Evolutionary conservation across 2,888 invertebrate genomes (phyloP), one percentile per base, ranked within the genome.

Genomic region (Harmothoe impar): DNA sequence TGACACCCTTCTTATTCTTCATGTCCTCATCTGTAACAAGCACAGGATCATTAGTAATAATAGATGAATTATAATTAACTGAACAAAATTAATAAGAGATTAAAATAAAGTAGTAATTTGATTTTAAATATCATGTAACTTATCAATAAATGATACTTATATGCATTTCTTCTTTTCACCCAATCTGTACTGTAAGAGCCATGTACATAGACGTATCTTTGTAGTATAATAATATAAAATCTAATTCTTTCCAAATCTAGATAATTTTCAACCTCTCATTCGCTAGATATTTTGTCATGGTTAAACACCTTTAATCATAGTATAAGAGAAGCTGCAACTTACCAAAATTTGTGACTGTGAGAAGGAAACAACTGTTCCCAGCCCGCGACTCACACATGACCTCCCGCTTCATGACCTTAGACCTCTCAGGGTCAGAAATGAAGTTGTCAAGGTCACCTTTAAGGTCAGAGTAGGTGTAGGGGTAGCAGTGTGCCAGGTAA

Each of bases 401-500:
- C 90, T 95, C 95, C 51, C 95, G 90, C 88, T 93, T 93, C 85
- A 95, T 92, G 90, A 92, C 93, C 86, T 93, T 92, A 89, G 94
- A 93, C 81, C 94, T 92, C 23, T 93, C 93, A 0, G 93, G 91
- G 85, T 94, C 93, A 90, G 94, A 93, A 56, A 95, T 91, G 5
- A 95, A 91, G 15, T 91, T 85, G 90, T 95, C 95, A 20, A 96
- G 93, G 93, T 96, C 95, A 85, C 95, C 94, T 91, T 94, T 95
- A 89, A 95, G 94, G 92, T 95, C 95, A n/a, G 95, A 95, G 93
- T 94, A 95, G 17, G 95, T 95, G 94, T 95, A 95, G 0, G 95
- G 95, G 92, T 95, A 95, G 92, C 95, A 95, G 92, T 95, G 95
- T 10, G 95, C 95, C 91, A 95, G 92, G 92, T 95, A 95, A 92